phyloP scores from a whole-genome alignment of 2,113 vertebrate species.

The Benitochromis conjunctus region DNA sequence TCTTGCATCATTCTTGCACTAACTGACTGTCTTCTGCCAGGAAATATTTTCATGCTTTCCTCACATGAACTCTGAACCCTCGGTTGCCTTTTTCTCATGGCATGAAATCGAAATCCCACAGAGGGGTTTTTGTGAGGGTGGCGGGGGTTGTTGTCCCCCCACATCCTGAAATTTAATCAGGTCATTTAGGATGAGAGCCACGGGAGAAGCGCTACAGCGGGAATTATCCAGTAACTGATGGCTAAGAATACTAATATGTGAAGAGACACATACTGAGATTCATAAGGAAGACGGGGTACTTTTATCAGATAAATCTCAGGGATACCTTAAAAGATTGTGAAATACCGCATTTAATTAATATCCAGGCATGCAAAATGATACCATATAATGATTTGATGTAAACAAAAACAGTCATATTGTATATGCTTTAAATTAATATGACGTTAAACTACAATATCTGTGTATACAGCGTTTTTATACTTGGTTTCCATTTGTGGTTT shows the following conservation, averaged over 20 bases:
- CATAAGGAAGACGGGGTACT: background rate
- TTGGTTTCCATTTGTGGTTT: background rate
- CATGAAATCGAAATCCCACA: slow-evolving; percentile 52
- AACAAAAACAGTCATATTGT: background rate
- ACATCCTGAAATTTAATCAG: slow-evolving; percentile 50
- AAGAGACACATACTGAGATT: background rate
- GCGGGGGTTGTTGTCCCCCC: slow-evolving; percentile 28
- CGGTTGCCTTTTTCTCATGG: slow-evolving; percentile 37
- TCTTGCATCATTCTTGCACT: slow-evolving; percentile 4
- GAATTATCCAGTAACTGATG: slow-evolving; percentile 19
- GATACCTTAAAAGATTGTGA: background rate
- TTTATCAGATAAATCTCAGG: background rate
- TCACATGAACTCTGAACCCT: slow-evolving; percentile 56
- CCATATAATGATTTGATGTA: background rate
- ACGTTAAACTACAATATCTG: background rate
- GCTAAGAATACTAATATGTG: slow-evolving; percentile 11
- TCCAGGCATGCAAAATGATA: background rate
- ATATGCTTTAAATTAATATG: background rate
- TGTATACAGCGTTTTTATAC: background rate
- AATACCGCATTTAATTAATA: background rate
- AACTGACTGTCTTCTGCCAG: background rate
- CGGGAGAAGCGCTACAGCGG: slow-evolving; percentile 23
- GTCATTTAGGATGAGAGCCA: slow-evolving; percentile 21
- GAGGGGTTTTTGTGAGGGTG: background rate
- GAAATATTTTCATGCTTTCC: slow-evolving; percentile 25